phyloP scores from a whole-genome alignment of 2,113 vertebrate species.

The Callospermophilus lateralis region DNA sequence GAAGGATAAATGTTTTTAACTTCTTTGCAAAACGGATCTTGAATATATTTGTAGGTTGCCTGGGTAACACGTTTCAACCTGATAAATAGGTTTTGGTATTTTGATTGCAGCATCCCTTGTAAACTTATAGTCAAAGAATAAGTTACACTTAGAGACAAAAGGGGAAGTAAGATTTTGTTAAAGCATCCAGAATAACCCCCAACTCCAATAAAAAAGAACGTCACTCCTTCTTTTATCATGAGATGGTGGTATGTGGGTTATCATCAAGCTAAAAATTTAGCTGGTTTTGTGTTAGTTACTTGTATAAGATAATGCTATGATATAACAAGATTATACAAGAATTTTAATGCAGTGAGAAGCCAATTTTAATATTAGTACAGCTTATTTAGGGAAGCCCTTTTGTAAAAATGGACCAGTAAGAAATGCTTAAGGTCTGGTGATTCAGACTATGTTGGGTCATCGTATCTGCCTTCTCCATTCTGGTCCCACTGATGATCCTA shows the following conservation, averaged over 20 bases:
- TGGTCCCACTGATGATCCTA: background rate
- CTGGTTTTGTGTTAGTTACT: background rate
- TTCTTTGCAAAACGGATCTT: slow-evolving; percentile 2
- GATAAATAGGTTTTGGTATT: slow-evolving; percentile 19
- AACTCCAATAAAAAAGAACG: background rate
- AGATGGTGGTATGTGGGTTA: background rate
- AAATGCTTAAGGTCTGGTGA: background rate
- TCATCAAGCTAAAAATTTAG: background rate
- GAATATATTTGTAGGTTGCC: slow-evolving; percentile 2
- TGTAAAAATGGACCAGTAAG: background rate
- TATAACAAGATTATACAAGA: background rate
- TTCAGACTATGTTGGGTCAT: background rate
- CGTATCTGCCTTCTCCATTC: background rate
- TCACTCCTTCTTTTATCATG: background rate
- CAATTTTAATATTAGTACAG: background rate
- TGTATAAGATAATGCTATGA: background rate
- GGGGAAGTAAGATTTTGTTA: background rate
- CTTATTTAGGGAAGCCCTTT: background rate
- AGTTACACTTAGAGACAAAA: background rate
- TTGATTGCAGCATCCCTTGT: background rate
- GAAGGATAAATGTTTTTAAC: background rate
- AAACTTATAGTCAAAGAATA: slow-evolving; percentile 20
- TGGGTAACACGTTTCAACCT: background rate
- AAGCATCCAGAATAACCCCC: background rate
- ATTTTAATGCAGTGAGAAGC: background rate